Evolutionary conservation across 2,888 invertebrate species (phyloP).

Genomic region (Creontiades dilutus): DNA sequence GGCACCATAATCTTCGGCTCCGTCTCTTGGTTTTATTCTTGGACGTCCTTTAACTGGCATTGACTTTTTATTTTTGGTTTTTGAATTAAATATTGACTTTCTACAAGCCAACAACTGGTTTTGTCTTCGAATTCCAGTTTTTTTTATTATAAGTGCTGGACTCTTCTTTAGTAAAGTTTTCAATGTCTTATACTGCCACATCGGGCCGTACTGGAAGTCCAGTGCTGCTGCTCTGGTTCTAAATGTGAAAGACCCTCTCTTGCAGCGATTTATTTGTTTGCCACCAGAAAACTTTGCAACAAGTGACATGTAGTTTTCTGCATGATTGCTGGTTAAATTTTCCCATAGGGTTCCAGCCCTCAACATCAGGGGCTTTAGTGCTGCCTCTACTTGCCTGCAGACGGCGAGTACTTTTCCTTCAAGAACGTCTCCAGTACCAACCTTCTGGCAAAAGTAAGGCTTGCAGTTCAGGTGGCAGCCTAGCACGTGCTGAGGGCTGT

Average conservation of each 20-base stretch:
- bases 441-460: slow-evolving; percentile 61
- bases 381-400: slow-evolving; percentile 30
- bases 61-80: background rate
- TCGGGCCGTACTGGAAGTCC: background rate
- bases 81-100: background rate
- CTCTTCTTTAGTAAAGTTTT: background rate
- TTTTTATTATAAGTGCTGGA: background rate
- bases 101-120: background rate
- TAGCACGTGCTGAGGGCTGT: slow-evolving; percentile 62
- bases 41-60: background rate
- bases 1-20: background rate
- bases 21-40: background rate
- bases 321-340: slow-evolving; percentile 72
- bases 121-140: background rate
- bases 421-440: slow-evolving; percentile 7
- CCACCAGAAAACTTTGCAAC: slow-evolving; percentile 7
- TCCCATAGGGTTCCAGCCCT: slow-evolving; percentile 53
- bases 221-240: background rate
- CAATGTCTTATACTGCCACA: background rate
- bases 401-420: slow-evolving; percentile 57
- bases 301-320: slow-evolving; percentile 71
- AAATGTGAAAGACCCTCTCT: background rate
- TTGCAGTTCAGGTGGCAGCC: slow-evolving; percentile 68
- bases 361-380: slow-evolving; percentile 63
- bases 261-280: background rate